Percentiles rank a stretch among this genome's conserved stretches.
Conservation (phyloP, 2,888 invertebrate genomes). For the Chrysopilus asiliformis region DNA sequence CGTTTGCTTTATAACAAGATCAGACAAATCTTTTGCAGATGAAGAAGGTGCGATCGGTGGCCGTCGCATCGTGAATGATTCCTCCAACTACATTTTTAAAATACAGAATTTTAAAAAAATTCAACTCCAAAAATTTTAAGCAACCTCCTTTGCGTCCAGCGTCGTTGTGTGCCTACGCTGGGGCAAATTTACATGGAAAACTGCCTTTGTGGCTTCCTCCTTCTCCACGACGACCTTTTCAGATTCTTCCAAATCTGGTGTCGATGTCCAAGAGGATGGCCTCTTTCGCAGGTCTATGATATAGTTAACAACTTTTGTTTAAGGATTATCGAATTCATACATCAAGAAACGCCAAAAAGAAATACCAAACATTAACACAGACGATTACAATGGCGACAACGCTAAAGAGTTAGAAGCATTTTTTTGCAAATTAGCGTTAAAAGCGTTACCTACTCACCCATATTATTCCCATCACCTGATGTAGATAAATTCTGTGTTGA, state of each 20-base stretch:
- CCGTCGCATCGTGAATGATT: slow-evolving; percentile 38
- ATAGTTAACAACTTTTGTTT: slow-evolving; percentile 37
- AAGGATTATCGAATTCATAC: too few relatives aligned
- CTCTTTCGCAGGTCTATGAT: slow-evolving; percentile 36
- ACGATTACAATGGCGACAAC: too few relatives aligned
- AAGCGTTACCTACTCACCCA: slow-evolving; percentile 28
- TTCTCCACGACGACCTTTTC: slow-evolving; percentile 18
- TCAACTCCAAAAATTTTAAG: not conserved
- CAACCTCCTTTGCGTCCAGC: slow-evolving; percentile 34
- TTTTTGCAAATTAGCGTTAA: too few relatives aligned
- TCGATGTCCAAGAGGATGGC: slow-evolving; percentile 64
- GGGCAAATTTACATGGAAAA: slow-evolving; percentile 57
- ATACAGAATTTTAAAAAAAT: too few relatives aligned
- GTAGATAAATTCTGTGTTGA: slow-evolving; percentile 55
- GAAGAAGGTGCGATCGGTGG: slow-evolving; percentile 42
- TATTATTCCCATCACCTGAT: slow-evolving; percentile 25
- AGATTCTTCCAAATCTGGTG: slow-evolving; percentile 58
- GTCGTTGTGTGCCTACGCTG: slow-evolving; percentile 48
- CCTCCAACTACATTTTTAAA: slow-evolving; percentile 34
- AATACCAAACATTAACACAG: too few relatives aligned
- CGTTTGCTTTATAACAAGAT: slow-evolving; percentile 48
- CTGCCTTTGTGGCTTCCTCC: slow-evolving; percentile 47
- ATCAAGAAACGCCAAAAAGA: too few relatives aligned
- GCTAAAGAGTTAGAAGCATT: too few relatives aligned
- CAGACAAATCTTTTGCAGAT: slow-evolving; percentile 33